Evolutionary conservation across 1,140 invertebrate species (phyloP).

Genomic region (Copidosoma floridanum): DNA sequence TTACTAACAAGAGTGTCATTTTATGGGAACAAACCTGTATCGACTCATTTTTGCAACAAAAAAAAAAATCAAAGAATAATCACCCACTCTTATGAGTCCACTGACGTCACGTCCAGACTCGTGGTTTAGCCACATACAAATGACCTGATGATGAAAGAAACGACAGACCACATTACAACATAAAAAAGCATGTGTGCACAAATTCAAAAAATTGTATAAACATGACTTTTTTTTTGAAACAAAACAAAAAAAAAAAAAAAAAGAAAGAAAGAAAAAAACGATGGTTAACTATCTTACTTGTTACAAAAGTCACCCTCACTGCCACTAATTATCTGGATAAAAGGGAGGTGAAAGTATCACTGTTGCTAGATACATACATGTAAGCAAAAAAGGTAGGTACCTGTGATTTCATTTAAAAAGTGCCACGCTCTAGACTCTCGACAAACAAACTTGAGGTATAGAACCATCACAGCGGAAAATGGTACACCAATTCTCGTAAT

Average conservation of each 20-base stretch:
- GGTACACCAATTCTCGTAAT: slow-evolving; percentile 37
- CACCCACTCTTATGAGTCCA: slow-evolving; percentile 14
- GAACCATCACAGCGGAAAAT: slow-evolving; percentile 24
- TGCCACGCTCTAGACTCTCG: slow-evolving; percentile 30
- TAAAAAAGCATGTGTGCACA: slow-evolving; percentile 8
- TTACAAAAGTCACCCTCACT: slow-evolving; percentile 2
- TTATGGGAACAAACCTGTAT: slow-evolving; percentile 1
- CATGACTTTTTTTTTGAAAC: slow-evolving; percentile 1
- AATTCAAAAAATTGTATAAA: no score
- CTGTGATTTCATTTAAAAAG: no score
- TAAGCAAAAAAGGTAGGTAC: no score
- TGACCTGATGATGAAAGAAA: slow-evolving; percentile 8
- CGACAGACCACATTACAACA: slow-evolving; percentile 19
- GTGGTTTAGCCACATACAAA: slow-evolving; percentile 11
- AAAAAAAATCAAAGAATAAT: slow-evolving; percentile 4
- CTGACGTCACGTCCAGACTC: slow-evolving; percentile 12
- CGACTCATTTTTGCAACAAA: slow-evolving; percentile 7
- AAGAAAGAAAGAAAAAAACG: no score
- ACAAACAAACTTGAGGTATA: slow-evolving; percentile 26
- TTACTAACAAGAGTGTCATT: slow-evolving; percentile 22
- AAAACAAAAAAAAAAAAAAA: no score
- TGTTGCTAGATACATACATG: slow-evolving; percentile 14
- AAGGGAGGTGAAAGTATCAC: slow-evolving; percentile 2
- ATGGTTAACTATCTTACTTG: no score
- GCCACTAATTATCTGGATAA: no score